Evolutionary conservation across 2,888 invertebrate species (phyloP).

Genomic region (Seira ritae): DNA sequence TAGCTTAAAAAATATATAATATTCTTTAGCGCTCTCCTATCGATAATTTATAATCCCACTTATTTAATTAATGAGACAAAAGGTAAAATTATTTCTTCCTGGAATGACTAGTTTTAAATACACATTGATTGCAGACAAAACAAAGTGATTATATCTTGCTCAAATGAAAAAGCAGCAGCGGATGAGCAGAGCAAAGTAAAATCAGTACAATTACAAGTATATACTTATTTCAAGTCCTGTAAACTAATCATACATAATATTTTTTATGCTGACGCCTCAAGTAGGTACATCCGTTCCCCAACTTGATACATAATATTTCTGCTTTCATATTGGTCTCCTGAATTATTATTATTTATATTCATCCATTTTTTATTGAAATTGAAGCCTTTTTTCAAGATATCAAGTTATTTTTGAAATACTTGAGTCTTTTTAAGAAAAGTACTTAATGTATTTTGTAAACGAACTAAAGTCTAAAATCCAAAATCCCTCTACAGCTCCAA

Average conservation of each 20-base stretch:
- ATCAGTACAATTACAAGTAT: slow-evolving; percentile 1
- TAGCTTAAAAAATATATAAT: background rate
- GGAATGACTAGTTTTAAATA: slow-evolving; percentile 64
- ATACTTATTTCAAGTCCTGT: too few relatives aligned
- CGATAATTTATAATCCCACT: background rate
- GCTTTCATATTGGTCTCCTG: background rate
- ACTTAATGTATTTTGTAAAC: too few relatives aligned
- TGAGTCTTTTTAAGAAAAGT: slow-evolving; percentile 28
- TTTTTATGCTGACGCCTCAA: slow-evolving; percentile 44
- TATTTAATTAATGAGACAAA: slow-evolving; percentile 21
- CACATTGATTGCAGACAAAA: background rate
- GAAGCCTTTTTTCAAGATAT: background rate
- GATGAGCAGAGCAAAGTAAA: slow-evolving; percentile 5
- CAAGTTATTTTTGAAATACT: slow-evolving; percentile 46
- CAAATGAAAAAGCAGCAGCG: too few relatives aligned
- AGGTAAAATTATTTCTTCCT: slow-evolving; percentile 44
- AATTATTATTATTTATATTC: slow-evolving; percentile 1
- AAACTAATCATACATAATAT: too few relatives aligned
- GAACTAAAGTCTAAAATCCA: too few relatives aligned
- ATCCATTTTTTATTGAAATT: background rate
- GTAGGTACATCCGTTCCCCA: slow-evolving; percentile 54
- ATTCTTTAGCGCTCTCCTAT: too few relatives aligned
- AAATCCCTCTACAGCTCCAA: too few relatives aligned
- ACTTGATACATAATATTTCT: slow-evolving; percentile 32
- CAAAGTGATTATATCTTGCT: slow-evolving; percentile 9